phyloP scores from a whole-genome alignment of 2,113 vertebrate genomes.

The Myxocyprinus asiaticus region DNA sequence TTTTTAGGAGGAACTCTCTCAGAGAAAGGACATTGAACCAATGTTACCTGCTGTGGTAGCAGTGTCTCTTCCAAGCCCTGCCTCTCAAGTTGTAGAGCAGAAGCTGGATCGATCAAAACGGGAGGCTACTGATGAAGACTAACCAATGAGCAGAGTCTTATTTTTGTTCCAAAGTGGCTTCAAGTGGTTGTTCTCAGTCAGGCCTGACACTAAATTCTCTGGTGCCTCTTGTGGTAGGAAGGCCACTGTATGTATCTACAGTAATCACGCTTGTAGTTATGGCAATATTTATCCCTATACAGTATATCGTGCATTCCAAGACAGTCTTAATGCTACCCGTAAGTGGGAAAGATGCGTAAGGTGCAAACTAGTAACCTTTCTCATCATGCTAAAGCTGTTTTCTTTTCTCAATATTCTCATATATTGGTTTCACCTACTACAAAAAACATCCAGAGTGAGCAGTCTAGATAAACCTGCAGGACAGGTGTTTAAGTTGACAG shows the following conservation, averaged over 20 bases:
- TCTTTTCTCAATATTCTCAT: constrained; percentile 57
- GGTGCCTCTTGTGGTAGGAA: constrained; percentile 71
- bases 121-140: constrained; percentile 77
- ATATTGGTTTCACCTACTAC: constrained; percentile 49
- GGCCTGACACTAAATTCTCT: constrained; percentile 52
- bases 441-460: constrained; percentile 34
- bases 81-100: constrained; percentile 67
- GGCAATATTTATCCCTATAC: constrained; percentile 77
- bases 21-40: constrained; percentile 71
- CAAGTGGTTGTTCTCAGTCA: background rate
- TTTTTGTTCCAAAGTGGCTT: background rate
- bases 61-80: constrained; percentile 65
- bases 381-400: constrained; percentile 65
- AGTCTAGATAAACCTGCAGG: constrained; percentile 71
- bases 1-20: constrained; percentile 73
- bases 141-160: constrained; percentile 56
- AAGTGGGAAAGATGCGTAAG: constrained; percentile 59
- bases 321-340: constrained; percentile 72
- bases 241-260: constrained; percentile 79
- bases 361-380: constrained; percentile 66
- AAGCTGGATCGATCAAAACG: constrained; percentile 74
- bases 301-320: constrained; percentile 79
- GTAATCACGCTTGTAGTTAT: constrained; percentile 80
- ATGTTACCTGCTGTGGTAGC: constrained; percentile 63
- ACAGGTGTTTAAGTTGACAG: constrained; percentile 64